Evolutionary conservation across 2,888 invertebrate species (phyloP).

Genomic region (Cistogaster globosa): DNA sequence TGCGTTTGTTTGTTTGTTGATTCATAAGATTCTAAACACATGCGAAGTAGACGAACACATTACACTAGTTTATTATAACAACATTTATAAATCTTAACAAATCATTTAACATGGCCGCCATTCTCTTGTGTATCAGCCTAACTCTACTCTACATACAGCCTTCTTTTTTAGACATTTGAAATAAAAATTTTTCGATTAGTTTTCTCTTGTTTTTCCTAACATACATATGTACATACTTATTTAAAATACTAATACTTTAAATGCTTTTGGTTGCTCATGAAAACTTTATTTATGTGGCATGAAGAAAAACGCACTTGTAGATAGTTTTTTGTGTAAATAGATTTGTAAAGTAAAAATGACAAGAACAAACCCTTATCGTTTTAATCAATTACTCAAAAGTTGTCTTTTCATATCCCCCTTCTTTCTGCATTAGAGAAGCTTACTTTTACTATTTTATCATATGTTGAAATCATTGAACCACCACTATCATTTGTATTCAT

Average conservation of each 20-base stretch:
- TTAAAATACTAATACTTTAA: constrained; percentile 58
- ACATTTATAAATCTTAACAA: constrained; percentile 64
- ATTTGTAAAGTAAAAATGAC: neutral
- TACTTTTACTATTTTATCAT: neutral
- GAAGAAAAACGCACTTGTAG: constrained; percentile 29
- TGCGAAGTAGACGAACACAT: neutral
- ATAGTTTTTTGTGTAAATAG: too few species aligned
- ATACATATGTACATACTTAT: neutral
- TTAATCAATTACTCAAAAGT: constrained; percentile 40
- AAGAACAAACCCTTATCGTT: constrained; percentile 48
- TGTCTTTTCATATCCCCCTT: neutral
- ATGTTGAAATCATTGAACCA: constrained; percentile 37
- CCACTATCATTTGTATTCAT: constrained; percentile 54
- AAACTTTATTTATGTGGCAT: constrained; percentile 67
- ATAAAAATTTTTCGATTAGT: neutral
- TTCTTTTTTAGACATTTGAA: constrained; percentile 24
- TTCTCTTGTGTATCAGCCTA: constrained; percentile 42
- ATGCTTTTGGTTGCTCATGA: constrained; percentile 42
- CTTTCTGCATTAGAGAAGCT: neutral
- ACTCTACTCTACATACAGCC: constrained; percentile 55
- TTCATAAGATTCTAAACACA: neutral
- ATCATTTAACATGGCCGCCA: constrained; percentile 59
- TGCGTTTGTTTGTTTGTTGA: constrained; percentile 60
- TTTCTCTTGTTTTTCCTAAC: neutral
- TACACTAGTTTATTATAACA: constrained; percentile 31